phyloP scores from a whole-genome alignment of 2,797 vertebrate species.

The Schizopygopsis pylzovi region DNA sequence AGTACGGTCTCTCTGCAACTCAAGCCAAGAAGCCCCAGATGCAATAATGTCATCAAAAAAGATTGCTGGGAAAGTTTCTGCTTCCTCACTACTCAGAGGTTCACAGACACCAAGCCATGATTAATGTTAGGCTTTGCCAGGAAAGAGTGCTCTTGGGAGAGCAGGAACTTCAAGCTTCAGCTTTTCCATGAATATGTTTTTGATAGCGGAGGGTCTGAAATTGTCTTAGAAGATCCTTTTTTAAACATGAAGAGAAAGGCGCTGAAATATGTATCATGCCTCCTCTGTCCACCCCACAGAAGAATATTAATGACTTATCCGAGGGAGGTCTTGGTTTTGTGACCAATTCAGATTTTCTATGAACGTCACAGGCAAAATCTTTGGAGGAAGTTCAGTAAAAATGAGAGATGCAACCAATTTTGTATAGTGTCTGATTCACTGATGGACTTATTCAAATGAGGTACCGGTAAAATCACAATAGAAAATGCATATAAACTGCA shows the following conservation, averaged over 20 bases:
- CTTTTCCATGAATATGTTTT: conserved; percentile 43
- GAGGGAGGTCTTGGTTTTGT: conserved; percentile 1
- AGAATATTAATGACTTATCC: conserved; percentile 18
- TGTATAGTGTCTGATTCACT: background rate
- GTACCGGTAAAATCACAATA: background rate
- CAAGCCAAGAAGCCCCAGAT: conserved; percentile 47
- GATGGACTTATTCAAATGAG: background rate
- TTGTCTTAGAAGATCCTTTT: conserved; percentile 39
- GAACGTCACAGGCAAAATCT: background rate
- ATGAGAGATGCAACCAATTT: background rate
- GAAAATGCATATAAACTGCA: background rate
- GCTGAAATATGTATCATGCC: conserved; percentile 36
- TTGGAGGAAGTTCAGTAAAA: background rate
- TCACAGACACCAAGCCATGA: conserved; percentile 48
- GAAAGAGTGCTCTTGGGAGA: conserved; percentile 25
- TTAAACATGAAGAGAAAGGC: conserved; percentile 25
- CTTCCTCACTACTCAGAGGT: conserved; percentile 32
- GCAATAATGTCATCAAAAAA: conserved; percentile 53
- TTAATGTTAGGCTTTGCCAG: conserved; percentile 48
- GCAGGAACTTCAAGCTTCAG: conserved; percentile 31
- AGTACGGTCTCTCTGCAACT: conserved; percentile 17
- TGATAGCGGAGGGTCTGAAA: conserved; percentile 27
- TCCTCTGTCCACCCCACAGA: background rate
- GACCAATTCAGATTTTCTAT: conserved; percentile 15
- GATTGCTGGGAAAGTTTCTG: conserved; percentile 37